Base-by-base conservation (phyloP, 1,140 invertebrate genomes). In the Zelostemma sp. region DNA sequence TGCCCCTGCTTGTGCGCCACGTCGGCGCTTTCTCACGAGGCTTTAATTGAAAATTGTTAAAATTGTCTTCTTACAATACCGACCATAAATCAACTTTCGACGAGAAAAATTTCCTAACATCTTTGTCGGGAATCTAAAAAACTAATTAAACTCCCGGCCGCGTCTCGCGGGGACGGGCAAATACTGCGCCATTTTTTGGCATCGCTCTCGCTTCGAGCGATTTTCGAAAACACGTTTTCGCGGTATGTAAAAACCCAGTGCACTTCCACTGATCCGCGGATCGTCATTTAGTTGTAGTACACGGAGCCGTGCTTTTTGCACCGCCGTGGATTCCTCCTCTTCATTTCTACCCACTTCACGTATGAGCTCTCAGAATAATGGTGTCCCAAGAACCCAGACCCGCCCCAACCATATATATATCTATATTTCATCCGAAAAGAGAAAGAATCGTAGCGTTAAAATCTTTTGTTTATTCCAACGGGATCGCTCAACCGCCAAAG, bases 351-450 rank as follows among this genome's bases (percentile, higher is more conserved):
- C 25, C 25, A 12, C 25, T 33, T 35, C 48, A 35, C 31, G 48
- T 50, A 50, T 31, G 25, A n/a, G 17, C 43, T 18, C 43, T 18
- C 43, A 46, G 17, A 19, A 19, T 46, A 46, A 46, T 46, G 17
- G 43, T 46, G 28, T 17, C 31, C 25, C 28, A n/a, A 35, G 48
- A 50, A 50, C 31, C 48, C 48, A n/a, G 25, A 50, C 48, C 48
- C 25, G 48, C 48, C 48, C 48, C 31, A 50, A 50, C 48, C 48
- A 50, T 50, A 50, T 50, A 50, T 35, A 50, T 50, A 14, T 50
- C 33, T 50, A 50, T 50, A 33, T 50, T 17, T 28, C 25, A 28
- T 4, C 25, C 25, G 25, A 8, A 28, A 28, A 28, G 25, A 28
- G 3, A n/a, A n/a, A n/a, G n/a, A n/a, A n/a, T n/a, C n/a, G n/a